Conservation (phyloP, 30 jellyfish, hydroid and myxozoan species). For the Hydra vulgaris region DNA sequence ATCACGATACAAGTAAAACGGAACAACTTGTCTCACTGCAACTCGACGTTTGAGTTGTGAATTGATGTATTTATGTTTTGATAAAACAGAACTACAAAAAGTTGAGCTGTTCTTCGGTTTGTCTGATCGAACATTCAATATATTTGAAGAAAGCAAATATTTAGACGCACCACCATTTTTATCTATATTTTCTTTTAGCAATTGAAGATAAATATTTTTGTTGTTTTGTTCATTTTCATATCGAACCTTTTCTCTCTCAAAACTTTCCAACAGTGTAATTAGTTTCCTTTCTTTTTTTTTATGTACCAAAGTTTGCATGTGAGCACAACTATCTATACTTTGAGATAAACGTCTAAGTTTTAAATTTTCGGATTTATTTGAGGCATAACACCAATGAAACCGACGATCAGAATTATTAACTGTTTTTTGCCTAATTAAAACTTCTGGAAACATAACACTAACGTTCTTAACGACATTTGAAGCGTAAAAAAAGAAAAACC, state of each 20-base stretch:
- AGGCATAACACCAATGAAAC: slow-evolving; percentile 43
- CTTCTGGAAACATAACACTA: background rate
- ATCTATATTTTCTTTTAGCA: too few species aligned
- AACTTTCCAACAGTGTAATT: slow-evolving; percentile 19
- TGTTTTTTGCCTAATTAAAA: background rate
- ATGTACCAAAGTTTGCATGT: slow-evolving; percentile 30
- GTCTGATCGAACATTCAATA: background rate
- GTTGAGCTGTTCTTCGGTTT: background rate
- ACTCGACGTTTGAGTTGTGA: background rate
- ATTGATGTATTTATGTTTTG: background rate
- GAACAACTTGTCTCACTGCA: background rate
- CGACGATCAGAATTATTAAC: slow-evolving; percentile 46
- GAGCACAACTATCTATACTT: slow-evolving; percentile 66
- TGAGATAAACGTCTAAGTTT: slow-evolving; percentile 33
- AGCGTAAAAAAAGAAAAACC: background rate
- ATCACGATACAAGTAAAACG: background rate
- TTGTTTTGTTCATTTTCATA: background rate
- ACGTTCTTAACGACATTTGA: background rate
- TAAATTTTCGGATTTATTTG: slow-evolving; percentile 67
- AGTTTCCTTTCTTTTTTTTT: slow-evolving; percentile 46
- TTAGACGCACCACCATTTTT: background rate
- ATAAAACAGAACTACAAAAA: background rate
- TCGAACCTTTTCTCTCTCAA: slow-evolving; percentile 34
- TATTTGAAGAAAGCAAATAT: background rate
- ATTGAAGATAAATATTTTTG: background rate